Conservation (phyloP, 2,113 vertebrate genomes). For the Typhlomys cinereus region DNA sequence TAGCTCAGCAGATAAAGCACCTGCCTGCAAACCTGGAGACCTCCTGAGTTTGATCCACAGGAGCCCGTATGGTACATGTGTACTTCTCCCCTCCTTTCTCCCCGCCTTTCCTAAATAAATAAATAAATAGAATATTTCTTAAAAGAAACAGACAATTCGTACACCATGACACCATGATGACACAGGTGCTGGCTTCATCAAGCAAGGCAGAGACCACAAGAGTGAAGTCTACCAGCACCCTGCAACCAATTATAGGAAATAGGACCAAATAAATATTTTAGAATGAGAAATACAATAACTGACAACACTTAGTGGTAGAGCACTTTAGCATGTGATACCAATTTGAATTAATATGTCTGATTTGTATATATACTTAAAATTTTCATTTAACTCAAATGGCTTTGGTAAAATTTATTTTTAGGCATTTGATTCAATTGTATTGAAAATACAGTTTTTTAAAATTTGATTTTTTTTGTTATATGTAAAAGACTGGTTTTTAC, state of each 20-base stretch:
- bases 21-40: too few species aligned
- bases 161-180: neutral
- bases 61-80: too few species aligned
- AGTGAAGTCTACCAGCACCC: neutral
- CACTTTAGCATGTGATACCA: neutral
- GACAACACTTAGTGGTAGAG: neutral
- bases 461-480: neutral
- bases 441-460: neutral
- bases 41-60: too few species aligned
- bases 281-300: neutral
- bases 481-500: neutral
- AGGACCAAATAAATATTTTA: conserved; percentile 28
- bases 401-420: neutral
- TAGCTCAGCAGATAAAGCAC: too few species aligned
- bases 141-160: neutral
- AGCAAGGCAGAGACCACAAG: neutral
- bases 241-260: neutral
- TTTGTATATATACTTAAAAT: neutral
- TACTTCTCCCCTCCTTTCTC: too few species aligned
- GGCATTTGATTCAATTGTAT: neutral
- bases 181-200: neutral
- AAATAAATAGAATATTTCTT: too few species aligned
- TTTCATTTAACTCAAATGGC: neutral
- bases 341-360: neutral
- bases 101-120: too few species aligned